Conservation (phyloP, 2,797 vertebrate genomes). For the Xyrichtys novacula region DNA sequence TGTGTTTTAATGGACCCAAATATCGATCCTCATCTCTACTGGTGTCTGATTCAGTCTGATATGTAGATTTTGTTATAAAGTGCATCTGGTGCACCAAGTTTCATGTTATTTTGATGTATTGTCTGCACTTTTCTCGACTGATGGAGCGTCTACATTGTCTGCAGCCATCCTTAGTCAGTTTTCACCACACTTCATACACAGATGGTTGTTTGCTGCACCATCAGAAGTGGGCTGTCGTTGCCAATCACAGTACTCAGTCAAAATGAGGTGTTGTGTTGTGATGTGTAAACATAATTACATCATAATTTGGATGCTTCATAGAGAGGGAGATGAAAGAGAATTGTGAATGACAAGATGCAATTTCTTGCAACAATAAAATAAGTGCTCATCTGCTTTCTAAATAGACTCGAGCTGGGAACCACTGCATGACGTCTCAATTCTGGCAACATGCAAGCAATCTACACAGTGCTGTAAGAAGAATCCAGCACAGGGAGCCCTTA, state of each 20-base stretch:
- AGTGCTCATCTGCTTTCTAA: conserved; percentile 29
- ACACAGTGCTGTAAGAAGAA: conserved; percentile 42
- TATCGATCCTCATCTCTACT: too few relatives aligned
- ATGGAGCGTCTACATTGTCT: not conserved
- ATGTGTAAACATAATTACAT: conserved; percentile 28
- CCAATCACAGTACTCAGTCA: conserved; percentile 1
- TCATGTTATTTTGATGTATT: too few relatives aligned
- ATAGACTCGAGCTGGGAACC: conserved; percentile 1
- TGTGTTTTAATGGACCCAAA: too few relatives aligned
- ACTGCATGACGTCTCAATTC: conserved; percentile 11
- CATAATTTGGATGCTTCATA: conserved; percentile 25
- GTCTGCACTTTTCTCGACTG: not conserved
- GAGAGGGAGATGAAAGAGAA: conserved; percentile 55
- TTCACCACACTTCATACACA: not conserved
- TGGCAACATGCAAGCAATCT: conserved; percentile 2
- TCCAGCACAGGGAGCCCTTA: not conserved
- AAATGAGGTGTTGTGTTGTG: conserved; percentile 8
- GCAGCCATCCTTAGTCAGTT: not conserved
- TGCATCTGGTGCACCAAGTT: too few relatives aligned
- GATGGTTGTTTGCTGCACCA: not conserved
- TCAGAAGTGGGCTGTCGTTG: not conserved
- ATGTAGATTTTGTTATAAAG: too few relatives aligned
- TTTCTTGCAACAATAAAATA: conserved; percentile 44
- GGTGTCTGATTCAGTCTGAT: too few relatives aligned
- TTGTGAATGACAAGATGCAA: conserved; percentile 31